Evolutionary conservation across 2,797 vertebrate species (phyloP), one percentile per base, ranked within the genome.

Genomic region (Macrochelys suwanniensis): DNA sequence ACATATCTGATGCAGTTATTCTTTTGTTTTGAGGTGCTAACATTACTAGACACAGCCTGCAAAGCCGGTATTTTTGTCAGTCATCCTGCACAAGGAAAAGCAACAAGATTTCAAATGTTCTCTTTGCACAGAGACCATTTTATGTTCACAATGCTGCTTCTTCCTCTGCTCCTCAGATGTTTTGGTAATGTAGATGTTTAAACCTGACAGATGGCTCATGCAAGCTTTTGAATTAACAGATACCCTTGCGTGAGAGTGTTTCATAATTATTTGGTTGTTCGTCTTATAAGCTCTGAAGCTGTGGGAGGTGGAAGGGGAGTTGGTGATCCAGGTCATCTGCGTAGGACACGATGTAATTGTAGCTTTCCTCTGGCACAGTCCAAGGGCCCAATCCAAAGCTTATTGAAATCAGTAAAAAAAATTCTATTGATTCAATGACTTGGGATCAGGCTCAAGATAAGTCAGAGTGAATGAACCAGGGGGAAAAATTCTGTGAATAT

Each of bases 271-370:
- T 98, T 98, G 83, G 97, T 97, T 71, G 98, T 98, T 56, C 98
- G 96, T 86, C 97, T 93, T 5, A 98, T 97, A 92, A 98, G 97
- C 31, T 95, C 97, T 98, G 99, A 99, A 4, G 99, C 99, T 95
- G 96, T 97, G 94, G 97, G 96, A 84, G 97, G 98, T 65, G 96
- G 94, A 97, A 90, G 99, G 95, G 95, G 99, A 97, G 97, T 98
- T 91, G 98, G 97, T 87, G 98, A 98, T 97, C 99, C 98, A 97
- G 99, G 98, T 57, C 99, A 91, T 99, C 99, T 2, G 99, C 99
- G 80, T 99, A 99, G 10, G 99, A 99, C 98, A 99, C 98, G 82
- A 99, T 99, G 92, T 99, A 98, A 92, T 99, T 99, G 50, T 98
- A 98, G 89, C 99, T 98, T 95, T 99, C 99, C 81, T 99, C 99